Conservation (phyloP, 2,888 invertebrate species). For the Chymomyza amoena region DNA sequence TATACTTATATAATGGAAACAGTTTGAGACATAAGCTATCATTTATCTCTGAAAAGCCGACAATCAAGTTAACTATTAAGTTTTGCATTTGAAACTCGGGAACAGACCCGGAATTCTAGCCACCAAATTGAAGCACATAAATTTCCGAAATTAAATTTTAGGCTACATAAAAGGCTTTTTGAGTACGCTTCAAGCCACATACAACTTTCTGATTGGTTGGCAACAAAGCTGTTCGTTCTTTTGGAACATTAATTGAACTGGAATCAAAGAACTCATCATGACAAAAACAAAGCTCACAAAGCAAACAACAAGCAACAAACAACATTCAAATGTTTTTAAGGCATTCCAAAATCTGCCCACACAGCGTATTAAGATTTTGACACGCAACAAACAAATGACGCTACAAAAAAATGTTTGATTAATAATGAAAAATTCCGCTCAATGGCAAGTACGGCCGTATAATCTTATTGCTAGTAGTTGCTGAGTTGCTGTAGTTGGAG, state of each 20-base stretch:
- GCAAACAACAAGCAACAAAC: slow-evolving; percentile 16
- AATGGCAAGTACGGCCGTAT: slow-evolving; percentile 14
- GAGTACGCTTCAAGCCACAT: slow-evolving; percentile 49
- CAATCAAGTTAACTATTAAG: slow-evolving; percentile 33
- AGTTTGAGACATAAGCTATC: slow-evolving; percentile 30
- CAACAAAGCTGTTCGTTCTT: neutral
- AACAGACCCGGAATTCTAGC: slow-evolving; percentile 57
- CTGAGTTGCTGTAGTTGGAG: neutral
- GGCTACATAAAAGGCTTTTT: slow-evolving; percentile 25
- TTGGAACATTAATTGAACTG: slow-evolving; percentile 31
- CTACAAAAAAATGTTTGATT: slow-evolving; percentile 40
- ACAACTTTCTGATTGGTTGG: slow-evolving; percentile 40
- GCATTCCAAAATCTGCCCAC: slow-evolving; percentile 45
- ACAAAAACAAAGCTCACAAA: slow-evolving; percentile 34
- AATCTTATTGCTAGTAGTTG: neutral
- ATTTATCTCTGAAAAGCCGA: slow-evolving; percentile 26
- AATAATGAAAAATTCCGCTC: slow-evolving; percentile 55
- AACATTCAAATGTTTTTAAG: slow-evolving; percentile 15
- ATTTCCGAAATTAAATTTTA: slow-evolving; percentile 32
- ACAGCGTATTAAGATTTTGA: slow-evolving; percentile 32
- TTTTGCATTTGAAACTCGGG: slow-evolving; percentile 25
- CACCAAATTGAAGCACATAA: slow-evolving; percentile 52
- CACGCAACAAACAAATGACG: slow-evolving; percentile 17
- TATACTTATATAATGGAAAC: slow-evolving; percentile 13
- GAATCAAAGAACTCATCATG: slow-evolving; percentile 47